Percentiles rank a stretch among this genome's conserved stretches.
Conservation (phyloP, 2,797 vertebrate genomes). For the Diglossa cyanea region DNA sequence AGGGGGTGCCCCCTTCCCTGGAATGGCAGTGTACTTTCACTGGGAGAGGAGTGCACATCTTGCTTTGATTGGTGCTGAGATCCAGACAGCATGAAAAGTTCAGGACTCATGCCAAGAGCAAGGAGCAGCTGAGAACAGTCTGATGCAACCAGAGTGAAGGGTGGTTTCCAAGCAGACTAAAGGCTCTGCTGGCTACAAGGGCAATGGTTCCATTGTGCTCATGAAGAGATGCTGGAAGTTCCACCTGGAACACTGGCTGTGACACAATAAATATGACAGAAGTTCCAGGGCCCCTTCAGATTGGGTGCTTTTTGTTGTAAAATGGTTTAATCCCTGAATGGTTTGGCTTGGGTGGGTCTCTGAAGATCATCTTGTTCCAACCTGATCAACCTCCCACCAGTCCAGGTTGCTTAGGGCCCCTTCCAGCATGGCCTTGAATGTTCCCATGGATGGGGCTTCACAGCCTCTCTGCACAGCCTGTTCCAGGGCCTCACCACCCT, state of each 20-base stretch:
- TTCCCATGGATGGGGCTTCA: not conserved
- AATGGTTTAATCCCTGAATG: not conserved
- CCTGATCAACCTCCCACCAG: not conserved
- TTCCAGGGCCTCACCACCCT: not conserved
- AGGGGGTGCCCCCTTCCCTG: too few species aligned
- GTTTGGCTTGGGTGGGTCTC: not conserved
- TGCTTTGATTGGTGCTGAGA: not conserved
- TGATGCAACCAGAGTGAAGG: not conserved
- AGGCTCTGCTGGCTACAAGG: not conserved
- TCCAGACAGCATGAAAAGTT: not conserved
- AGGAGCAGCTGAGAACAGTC: not conserved
- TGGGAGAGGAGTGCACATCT: not conserved
- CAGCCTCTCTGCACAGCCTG: not conserved
- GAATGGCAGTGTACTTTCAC: not conserved
- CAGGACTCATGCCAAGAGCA: not conserved
- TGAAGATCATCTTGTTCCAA: not conserved
- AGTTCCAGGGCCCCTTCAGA: too few species aligned
- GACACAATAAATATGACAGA: not conserved
- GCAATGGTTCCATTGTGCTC: not conserved
- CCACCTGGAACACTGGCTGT: not conserved
- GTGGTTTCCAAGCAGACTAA: not conserved
- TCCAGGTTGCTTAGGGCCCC: not conserved
- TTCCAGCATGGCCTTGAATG: not conserved
- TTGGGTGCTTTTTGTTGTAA: rapidly evolving
- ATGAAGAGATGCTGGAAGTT: not conserved